phyloP scores from a whole-genome alignment of 2,797 vertebrate species.

The Merluccius polli region DNA sequence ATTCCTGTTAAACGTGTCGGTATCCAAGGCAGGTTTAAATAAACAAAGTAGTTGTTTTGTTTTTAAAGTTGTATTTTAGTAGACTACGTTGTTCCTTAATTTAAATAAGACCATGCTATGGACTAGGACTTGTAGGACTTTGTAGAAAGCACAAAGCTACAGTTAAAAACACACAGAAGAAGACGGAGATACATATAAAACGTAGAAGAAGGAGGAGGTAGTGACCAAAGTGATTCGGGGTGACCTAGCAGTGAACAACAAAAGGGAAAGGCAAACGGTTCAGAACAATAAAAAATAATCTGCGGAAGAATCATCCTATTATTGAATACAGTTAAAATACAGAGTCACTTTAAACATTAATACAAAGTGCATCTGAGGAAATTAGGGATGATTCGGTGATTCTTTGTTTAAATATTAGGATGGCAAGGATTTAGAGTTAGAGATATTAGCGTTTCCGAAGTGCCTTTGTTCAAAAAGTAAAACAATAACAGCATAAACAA shows the following conservation, averaged over 20 bases:
- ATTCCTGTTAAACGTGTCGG: background rate
- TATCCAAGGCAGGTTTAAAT: background rate
- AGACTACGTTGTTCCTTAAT: background rate
- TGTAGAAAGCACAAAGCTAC: background rate
- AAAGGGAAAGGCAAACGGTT: background rate
- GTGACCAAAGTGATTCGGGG: background rate
- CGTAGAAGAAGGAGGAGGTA: background rate
- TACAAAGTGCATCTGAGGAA: background rate
- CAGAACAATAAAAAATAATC: background rate
- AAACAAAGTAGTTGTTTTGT: no score
- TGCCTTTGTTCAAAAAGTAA: background rate
- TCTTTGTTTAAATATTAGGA: background rate
- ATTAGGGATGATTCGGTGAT: background rate
- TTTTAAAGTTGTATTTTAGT: background rate
- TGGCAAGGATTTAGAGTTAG: background rate
- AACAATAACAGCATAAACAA: background rate
- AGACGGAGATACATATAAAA: background rate
- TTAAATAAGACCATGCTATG: background rate
- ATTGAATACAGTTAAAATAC: background rate
- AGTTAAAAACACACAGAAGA: background rate
- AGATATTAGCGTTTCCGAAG: background rate
- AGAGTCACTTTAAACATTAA: background rate
- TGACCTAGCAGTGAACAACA: background rate
- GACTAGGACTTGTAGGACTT: background rate
- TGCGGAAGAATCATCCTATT: background rate